phyloP scores from a whole-genome alignment of 92 coral and sea anemone genomes.

The Hydrozoanthus gracilis region DNA sequence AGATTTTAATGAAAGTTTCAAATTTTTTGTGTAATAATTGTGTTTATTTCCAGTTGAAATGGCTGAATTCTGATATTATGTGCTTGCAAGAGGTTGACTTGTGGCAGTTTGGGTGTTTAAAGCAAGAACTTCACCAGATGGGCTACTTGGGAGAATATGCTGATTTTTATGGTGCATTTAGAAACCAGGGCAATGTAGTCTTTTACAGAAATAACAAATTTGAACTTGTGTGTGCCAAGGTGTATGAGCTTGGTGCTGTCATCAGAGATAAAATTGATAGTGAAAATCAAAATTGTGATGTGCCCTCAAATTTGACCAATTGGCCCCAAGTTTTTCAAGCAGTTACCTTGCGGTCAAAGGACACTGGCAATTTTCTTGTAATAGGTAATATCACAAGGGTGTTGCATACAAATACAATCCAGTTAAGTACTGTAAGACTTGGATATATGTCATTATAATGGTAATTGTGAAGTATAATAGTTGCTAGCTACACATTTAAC shows the following conservation, averaged over 20 bases:
- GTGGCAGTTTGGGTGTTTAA: slow-evolving; percentile 38
- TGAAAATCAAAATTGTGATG: not conserved
- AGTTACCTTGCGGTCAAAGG: slow-evolving; percentile 2
- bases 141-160: slow-evolving; percentile 44
- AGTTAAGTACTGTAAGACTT: not conserved
- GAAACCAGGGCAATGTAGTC: not conserved
- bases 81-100: slow-evolving; percentile 34
- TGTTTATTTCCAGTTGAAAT: slow-evolving; percentile 22
- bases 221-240: slow-evolving; percentile 25
- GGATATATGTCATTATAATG: too few species aligned
- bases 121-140: slow-evolving; percentile 16
- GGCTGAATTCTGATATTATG: slow-evolving; percentile 37
- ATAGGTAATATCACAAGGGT: not conserved
- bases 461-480: too few species aligned
- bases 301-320: not conserved
- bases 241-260: slow-evolving; percentile 17
- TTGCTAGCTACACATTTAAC: too few species aligned
- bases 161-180: not conserved
- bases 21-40: not conserved
- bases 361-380: not conserved
- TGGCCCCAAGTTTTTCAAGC: slow-evolving; percentile 24
- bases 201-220: slow-evolving; percentile 27
- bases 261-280: not conserved
- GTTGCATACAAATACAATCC: too few species aligned
- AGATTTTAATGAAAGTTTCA: not conserved